These are phyloP conservation scores for Netelia inedita DNA, from an alignment of 2,888 invertebrate genomes.

Conservation along the genomic window DNA sequence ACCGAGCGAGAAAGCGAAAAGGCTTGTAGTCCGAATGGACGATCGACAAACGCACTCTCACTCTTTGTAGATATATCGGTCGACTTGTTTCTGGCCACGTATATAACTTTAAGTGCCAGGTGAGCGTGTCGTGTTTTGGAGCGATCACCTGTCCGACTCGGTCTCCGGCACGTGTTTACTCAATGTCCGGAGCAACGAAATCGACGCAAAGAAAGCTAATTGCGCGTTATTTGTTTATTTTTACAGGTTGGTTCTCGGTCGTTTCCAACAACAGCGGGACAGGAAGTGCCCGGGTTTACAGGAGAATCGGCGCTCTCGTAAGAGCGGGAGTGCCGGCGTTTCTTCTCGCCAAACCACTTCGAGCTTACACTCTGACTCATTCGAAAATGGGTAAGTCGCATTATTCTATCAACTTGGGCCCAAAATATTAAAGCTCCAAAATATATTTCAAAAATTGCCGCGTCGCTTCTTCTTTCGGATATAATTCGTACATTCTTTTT, in stretches of 20 bases:
- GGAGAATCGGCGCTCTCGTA: conserved; percentile 82
- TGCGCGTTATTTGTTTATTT: conserved; percentile 12
- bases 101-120: conserved; percentile 35
- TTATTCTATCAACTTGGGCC: neutral
- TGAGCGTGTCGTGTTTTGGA: conserved; percentile 6
- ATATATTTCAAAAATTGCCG: too few relatives aligned
- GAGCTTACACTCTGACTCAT: conserved; percentile 82
- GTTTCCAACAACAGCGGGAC: conserved; percentile 82
- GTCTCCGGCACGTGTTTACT: conserved; percentile 44
- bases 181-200: conserved; percentile 51
- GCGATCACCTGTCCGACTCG: conserved; percentile 33
- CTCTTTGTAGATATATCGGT: conserved; percentile 49
- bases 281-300: conserved; percentile 82
- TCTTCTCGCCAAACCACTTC: conserved; percentile 81
- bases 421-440: neutral
- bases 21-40: conserved; percentile 42
- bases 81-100: neutral
- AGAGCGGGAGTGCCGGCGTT: conserved; percentile 83
- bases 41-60: conserved; percentile 60
- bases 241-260: conserved; percentile 83
- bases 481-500: too few relatives aligned
- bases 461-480: too few relatives aligned
- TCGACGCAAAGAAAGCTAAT: conserved; percentile 20
- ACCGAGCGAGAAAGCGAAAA: conserved; percentile 65
- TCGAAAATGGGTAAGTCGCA: conserved; percentile 82